Conservation (phyloP, 2,888 invertebrate species). For the Isotomurus palustris region DNA sequence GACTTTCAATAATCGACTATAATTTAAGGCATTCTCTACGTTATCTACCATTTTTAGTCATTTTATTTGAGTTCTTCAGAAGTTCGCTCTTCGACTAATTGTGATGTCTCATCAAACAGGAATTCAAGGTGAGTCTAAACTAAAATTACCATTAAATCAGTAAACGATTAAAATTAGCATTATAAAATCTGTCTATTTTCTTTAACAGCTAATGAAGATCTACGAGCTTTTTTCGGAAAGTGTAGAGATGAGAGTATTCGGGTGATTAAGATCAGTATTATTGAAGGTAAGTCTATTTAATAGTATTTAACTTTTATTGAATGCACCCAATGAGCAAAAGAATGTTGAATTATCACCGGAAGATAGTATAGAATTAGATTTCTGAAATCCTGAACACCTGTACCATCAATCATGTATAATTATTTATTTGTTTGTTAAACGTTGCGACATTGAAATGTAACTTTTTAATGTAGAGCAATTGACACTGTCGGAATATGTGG, state of each 20-base stretch:
- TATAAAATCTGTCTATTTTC: constrained; percentile 16
- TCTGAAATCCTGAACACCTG: neutral
- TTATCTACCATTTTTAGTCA: too few relatives aligned
- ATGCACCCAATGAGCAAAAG: too few relatives aligned
- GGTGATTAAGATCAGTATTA: constrained; percentile 76
- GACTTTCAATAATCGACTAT: neutral
- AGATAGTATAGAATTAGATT: neutral
- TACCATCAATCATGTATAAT: too few relatives aligned
- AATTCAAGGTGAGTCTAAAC: constrained; percentile 65
- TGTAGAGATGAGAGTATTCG: constrained; percentile 75
- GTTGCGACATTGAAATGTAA: neutral
- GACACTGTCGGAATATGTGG: constrained; percentile 61
- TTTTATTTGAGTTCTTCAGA: too few relatives aligned
- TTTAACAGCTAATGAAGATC: constrained; percentile 71
- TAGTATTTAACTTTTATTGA: constrained; percentile 10
- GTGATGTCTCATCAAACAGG: constrained; percentile 86
- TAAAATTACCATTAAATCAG: neutral
- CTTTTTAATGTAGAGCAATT: constrained; percentile 64
- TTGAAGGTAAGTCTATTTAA: constrained; percentile 63
- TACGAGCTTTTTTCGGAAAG: constrained; percentile 75
- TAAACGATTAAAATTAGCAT: constrained; percentile 2
- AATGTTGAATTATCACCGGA: neutral
- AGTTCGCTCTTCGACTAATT: neutral
- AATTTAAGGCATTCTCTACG: too few relatives aligned
- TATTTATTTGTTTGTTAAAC: constrained; percentile 30